Conservation (phyloP, 2,888 invertebrate genomes). For the Graphium colonna region DNA sequence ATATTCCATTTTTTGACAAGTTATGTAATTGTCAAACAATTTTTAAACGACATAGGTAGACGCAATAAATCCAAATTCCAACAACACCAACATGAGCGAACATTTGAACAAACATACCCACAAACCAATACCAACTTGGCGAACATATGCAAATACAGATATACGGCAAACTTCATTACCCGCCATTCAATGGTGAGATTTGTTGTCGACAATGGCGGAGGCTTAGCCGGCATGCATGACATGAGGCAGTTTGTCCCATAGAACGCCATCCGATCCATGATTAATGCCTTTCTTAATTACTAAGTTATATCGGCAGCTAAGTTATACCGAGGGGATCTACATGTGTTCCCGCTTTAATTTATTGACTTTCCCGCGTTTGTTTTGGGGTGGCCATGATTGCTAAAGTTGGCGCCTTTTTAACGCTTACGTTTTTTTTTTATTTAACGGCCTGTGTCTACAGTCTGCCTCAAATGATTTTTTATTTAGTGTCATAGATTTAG, state of each 20-base stretch:
- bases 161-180: conserved; percentile 36
- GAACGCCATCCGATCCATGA: conserved; percentile 64
- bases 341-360: conserved; percentile 72
- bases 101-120: conserved; percentile 3
- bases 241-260: conserved; percentile 59
- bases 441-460: background rate
- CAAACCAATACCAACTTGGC: conserved; percentile 16
- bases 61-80: too few relatives aligned
- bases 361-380: conserved; percentile 59
- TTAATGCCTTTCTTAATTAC: conserved; percentile 79
- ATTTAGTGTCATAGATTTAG: too few relatives aligned
- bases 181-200: conserved; percentile 35
- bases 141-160: conserved; percentile 25
- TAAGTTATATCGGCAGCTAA: conserved; percentile 61
- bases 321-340: conserved; percentile 50
- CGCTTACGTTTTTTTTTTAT: conserved; percentile 18
- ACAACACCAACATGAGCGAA: conserved; percentile 9
- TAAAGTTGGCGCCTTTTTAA: conserved; percentile 31
- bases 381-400: conserved; percentile 41
- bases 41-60: background rate
- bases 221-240: conserved; percentile 59
- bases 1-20: too few relatives aligned
- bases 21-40: too few relatives aligned
- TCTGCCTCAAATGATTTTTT: conserved; percentile 15
- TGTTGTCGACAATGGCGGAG: conserved; percentile 26